Conservation (phyloP, 2,888 invertebrate genomes). For the Branchipolynoe longqiensis region DNA sequence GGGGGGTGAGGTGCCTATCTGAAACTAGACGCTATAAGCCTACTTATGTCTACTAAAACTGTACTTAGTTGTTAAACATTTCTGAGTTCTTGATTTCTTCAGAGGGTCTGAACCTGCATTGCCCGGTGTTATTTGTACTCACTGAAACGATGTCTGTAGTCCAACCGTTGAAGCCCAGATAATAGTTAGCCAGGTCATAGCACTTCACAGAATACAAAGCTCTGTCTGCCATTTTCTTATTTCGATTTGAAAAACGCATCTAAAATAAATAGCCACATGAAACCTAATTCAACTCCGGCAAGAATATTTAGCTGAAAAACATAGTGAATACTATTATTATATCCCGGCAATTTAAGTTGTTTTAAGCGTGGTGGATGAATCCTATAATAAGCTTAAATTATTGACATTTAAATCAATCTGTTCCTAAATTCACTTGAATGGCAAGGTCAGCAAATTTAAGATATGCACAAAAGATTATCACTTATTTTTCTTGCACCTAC, state of each 20-base stretch:
- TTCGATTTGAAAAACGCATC: conserved; percentile 71
- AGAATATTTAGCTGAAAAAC: not conserved
- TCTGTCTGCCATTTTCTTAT: conserved; percentile 65
- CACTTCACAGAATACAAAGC: conserved; percentile 72
- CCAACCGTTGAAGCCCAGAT: conserved; percentile 78
- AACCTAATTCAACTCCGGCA: not conserved
- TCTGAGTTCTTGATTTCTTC: too few relatives aligned
- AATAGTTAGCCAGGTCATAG: conserved; percentile 75
- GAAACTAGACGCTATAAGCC: too few relatives aligned
- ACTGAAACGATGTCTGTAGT: conserved; percentile 65
- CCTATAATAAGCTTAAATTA: not conserved
- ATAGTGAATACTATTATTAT: not conserved
- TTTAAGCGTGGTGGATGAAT: not conserved
- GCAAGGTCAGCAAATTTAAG: too few relatives aligned
- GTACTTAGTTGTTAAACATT: too few relatives aligned
- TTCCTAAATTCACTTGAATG: too few relatives aligned
- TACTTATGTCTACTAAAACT: too few relatives aligned
- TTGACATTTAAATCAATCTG: not conserved
- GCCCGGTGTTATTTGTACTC: too few relatives aligned
- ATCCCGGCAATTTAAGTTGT: not conserved
- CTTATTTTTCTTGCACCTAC: too few relatives aligned
- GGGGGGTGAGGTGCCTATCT: too few relatives aligned
- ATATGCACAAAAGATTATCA: too few relatives aligned
- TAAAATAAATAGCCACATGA: conserved; percentile 57
- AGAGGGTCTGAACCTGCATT: too few relatives aligned